Evolutionary conservation across 2,888 invertebrate genomes (phyloP).

Genomic region (Mesorhabditis belari): DNA sequence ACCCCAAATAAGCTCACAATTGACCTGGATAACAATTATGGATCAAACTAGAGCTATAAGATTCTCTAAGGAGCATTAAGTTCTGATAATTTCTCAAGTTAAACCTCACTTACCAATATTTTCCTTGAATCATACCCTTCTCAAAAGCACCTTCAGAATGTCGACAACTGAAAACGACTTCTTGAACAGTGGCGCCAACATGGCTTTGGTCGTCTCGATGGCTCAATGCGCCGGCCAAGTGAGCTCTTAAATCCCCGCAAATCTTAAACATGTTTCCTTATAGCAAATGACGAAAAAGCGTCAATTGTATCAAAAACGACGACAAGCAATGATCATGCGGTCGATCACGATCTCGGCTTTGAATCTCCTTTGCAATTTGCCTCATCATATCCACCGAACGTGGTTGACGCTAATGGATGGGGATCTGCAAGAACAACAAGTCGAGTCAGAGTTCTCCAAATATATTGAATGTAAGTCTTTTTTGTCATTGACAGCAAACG

Average conservation of each 20-base stretch:
- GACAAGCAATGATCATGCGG: constrained; percentile 33
- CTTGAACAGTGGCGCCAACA: constrained; percentile 9
- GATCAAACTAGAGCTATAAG: too few relatives aligned
- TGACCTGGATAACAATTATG: too few relatives aligned
- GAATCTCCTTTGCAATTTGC: constrained; percentile 45
- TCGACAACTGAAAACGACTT: constrained; percentile 5
- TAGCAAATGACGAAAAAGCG: constrained; percentile 9
- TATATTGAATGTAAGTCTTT: constrained; percentile 26
- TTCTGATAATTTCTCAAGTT: too few relatives aligned
- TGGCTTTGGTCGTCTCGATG: constrained; percentile 24
- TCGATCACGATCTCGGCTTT: constrained; percentile 45
- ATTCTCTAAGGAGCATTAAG: too few relatives aligned
- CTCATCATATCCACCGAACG: constrained; percentile 37
- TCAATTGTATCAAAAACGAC: constrained; percentile 18
- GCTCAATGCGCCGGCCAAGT: constrained; percentile 13
- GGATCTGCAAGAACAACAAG: constrained; percentile 4
- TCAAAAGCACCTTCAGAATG: neutral
- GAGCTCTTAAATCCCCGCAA: neutral
- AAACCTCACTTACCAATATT: too few relatives aligned
- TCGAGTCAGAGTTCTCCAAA: constrained; percentile 1
- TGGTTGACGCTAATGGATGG: constrained; percentile 32
- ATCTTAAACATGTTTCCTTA: neutral
- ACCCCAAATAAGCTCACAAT: too few relatives aligned
- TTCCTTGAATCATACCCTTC: too few relatives aligned
- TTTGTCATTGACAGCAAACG: too few relatives aligned